Evolutionary conservation across 1,140 invertebrate genomes (phyloP), one percentile per base, ranked within the genome.

Genomic region (Dinoponera quadriceps): DNA sequence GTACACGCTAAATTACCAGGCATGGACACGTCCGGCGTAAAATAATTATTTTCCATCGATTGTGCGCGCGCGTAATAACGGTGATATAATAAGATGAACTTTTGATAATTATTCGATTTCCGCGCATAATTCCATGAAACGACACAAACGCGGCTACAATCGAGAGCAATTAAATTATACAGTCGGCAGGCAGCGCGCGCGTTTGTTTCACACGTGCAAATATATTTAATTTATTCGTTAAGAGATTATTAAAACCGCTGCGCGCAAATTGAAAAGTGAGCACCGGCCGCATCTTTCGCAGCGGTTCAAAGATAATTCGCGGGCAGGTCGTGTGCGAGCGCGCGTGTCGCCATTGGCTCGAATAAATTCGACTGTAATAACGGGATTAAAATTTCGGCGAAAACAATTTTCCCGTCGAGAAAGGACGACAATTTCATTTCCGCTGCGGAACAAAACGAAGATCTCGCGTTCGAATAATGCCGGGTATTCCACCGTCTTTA

Each of bases 281-380:
- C 33, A 68, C 1, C n/a, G 18, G 0, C 7, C 13, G 20, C 3
- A 18, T 38, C 20, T 55, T 55, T 27, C 2, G 20, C 66, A 78
- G 27, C 33, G 38, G 38, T 68, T 78, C 22, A 13, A 16, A 75
- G 29, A 5, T 20, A 44, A 68, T 78, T 57, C 7, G 14, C 2
- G n/a, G 7, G 20, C 22, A 20, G 2, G 7, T n/a, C 33, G 33
- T 33, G 33, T 7, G 7, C 7, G 7, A 44, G 9, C 38, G 38
- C 38, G 7, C 38, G 7, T n/a, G n/a, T 44, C 38, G 7, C 20
- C 25, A 38, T 25, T 75, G 44, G 4, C 16, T 49, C 20, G 66
- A 55, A 11, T 48, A 63, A 72, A 72, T 38, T 71, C 38, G 29
- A 51, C 16, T 14, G n/a, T 44, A 59, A 74, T 60, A 73, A 59